Evolutionary conservation across 2,888 invertebrate genomes (phyloP).

Genomic region (Cenopis cana): DNA sequence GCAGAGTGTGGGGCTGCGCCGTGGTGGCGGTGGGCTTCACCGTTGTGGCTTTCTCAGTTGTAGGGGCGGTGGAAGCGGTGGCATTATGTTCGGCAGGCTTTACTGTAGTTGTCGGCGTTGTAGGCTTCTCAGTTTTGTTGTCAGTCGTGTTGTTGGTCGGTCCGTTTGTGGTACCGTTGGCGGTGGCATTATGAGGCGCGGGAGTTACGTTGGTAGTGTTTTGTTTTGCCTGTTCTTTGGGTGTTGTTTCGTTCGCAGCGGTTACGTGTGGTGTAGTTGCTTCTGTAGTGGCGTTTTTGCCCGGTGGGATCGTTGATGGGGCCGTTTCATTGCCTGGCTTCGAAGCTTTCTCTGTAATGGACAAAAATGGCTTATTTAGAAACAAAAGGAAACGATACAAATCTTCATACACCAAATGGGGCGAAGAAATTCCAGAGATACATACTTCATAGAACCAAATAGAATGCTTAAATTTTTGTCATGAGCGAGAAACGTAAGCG

Average conservation of each 20-base stretch:
- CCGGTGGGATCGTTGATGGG: not conserved
- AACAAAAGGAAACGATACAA: not conserved
- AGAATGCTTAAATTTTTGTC: too few species aligned
- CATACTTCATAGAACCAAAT: too few species aligned
- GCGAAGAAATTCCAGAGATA: too few species aligned
- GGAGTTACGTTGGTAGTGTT: not conserved
- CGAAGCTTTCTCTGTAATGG: not conserved
- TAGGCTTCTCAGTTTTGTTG: not conserved
- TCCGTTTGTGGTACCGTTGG: too few species aligned
- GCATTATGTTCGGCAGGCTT: not conserved
- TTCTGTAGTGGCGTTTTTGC: not conserved
- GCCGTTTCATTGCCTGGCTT: not conserved
- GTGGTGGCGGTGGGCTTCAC: conserved; percentile 11
- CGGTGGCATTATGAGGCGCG: not conserved
- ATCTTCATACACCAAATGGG: too few species aligned
- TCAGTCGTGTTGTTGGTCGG: too few species aligned
- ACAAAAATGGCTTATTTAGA: not conserved
- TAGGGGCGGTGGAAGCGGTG: not conserved
- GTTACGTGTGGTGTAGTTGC: not conserved
- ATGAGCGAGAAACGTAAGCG: too few species aligned
- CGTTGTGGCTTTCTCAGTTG: not conserved
- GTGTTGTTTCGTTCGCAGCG: not conserved
- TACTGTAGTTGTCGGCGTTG: not conserved
- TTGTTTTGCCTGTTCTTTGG: not conserved
- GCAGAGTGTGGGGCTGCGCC: conserved; percentile 49